phyloP scores from a whole-genome alignment of 1,140 invertebrate genomes.

The Melanaphis sacchari region DNA sequence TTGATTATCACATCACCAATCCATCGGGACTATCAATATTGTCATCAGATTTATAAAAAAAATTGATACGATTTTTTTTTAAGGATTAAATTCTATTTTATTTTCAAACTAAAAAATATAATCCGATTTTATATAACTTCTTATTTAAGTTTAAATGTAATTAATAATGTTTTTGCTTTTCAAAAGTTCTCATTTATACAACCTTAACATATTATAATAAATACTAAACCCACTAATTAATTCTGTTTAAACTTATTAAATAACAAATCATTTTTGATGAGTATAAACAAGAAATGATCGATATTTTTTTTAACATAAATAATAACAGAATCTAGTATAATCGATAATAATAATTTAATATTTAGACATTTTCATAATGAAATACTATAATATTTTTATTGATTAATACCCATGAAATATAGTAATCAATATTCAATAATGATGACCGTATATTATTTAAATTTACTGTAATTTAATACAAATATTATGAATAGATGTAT shows the following conservation, averaged over 20 bases:
- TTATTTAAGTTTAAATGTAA: background rate
- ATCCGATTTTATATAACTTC: background rate
- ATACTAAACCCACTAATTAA: background rate
- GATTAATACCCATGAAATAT: background rate
- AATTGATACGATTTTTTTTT: background rate
- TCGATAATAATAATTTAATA: background rate
- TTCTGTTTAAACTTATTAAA: background rate
- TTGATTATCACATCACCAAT: background rate
- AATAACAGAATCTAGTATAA: too few relatives aligned
- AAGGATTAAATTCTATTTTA: background rate
- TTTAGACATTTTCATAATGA: background rate
- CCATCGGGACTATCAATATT: background rate
- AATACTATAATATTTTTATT: background rate
- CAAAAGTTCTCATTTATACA: background rate
- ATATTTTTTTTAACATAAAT: background rate
- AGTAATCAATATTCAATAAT: background rate
- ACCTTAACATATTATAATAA: background rate
- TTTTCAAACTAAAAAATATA: background rate
- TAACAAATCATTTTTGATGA: background rate
- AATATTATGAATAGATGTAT: background rate
- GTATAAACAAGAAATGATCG: background rate
- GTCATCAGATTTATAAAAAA: background rate
- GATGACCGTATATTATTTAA: background rate
- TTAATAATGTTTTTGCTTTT: background rate
- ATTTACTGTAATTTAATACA: background rate